These are phyloP conservation scores for Myotis daubentonii DNA, from an alignment of 2,797 vertebrate genomes.

Conservation along the genomic window DNA sequence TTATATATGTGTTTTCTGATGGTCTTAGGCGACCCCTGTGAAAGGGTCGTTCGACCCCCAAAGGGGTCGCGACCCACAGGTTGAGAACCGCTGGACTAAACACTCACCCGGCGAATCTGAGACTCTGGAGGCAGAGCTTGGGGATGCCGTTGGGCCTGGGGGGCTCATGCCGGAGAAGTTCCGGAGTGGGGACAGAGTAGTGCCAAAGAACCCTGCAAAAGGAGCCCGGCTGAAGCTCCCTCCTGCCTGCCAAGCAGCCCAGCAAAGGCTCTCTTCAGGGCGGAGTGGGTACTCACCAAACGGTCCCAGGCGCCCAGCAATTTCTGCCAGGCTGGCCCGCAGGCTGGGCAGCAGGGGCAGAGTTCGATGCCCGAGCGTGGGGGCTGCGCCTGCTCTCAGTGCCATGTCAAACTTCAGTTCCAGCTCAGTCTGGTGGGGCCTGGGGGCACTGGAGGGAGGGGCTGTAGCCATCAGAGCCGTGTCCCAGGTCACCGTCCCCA, in stretches of 20 bases:
- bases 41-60: too few species aligned
- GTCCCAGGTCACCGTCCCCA: conserved; percentile 63
- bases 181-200: conserved; percentile 71
- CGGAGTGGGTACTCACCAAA: conserved; percentile 75
- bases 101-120: conserved; percentile 68
- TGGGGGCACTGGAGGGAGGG: conserved; percentile 41
- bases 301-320: conserved; percentile 76
- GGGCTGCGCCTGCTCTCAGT: conserved; percentile 77
- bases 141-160: not conserved
- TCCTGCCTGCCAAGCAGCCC: not conserved
- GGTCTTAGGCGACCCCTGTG: too few species aligned
- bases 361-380: conserved; percentile 20
- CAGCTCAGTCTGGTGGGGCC: conserved; percentile 69
- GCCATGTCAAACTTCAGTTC: conserved; percentile 81
- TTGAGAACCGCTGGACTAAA: not conserved
- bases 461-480: conserved; percentile 46
- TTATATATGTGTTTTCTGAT: too few species aligned
- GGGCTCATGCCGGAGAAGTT: conserved; percentile 60
- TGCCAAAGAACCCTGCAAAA: conserved; percentile 79
- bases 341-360: conserved; percentile 78
- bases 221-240: conserved; percentile 26
- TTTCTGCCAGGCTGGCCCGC: conserved; percentile 75
- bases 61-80: too few species aligned
- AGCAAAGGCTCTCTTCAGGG: not conserved
- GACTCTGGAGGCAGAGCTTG: conserved; percentile 38